Evolutionary conservation across 2,888 invertebrate species (phyloP), one percentile per base, ranked within the genome.

Genomic region (Tipula unca): DNA sequence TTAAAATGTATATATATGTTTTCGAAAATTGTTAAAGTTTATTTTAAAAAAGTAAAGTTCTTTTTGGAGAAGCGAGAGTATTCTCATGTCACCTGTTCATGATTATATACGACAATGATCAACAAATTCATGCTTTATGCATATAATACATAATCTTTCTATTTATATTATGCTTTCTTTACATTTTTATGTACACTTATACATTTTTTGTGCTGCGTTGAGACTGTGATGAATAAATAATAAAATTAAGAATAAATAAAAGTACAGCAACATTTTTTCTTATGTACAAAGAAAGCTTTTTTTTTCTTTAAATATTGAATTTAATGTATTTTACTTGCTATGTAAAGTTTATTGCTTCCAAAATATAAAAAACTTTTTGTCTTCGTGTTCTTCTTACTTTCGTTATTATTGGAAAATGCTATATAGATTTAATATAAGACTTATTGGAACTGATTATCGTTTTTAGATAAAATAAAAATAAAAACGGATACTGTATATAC

Each of bases 251-350:
- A 69, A 48, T 10, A 48, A 48, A n/a, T 48, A 48, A 69, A 69
- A 69, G 69, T 69, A 25, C 13, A 69, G 25, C 69, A 69, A 69
- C 1, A 69, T 1, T 54, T 17, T 17, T 54, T n/a, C n/a, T n/a
- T n/a, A n/a, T n/a, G n/a, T 54, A 17, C 48, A 17, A 69, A 25
- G 25, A 25, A 69, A 69, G 48, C 25, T 8, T 69, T 25, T n/a
- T 13, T 69, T 69, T 32, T 25, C 25, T 25, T 69, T 69, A 6
- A 25, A 69, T 48, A 25, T 69, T 69, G 10, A 69, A 69, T 69
- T 69, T 69, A 69, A 69, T 69, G 69, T 69, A 69, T 69, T 69
- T 69, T 69, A 10, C 69, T 69, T 69, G 69, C 69, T 54, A n/a
- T 54, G 48, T 17, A 69, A 69, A 69, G 25, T 69, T 69, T 69